These are phyloP conservation scores for Pentalonia nigronervosa DNA, from an alignment of 1,140 invertebrate species.

Conservation along the genomic window DNA sequence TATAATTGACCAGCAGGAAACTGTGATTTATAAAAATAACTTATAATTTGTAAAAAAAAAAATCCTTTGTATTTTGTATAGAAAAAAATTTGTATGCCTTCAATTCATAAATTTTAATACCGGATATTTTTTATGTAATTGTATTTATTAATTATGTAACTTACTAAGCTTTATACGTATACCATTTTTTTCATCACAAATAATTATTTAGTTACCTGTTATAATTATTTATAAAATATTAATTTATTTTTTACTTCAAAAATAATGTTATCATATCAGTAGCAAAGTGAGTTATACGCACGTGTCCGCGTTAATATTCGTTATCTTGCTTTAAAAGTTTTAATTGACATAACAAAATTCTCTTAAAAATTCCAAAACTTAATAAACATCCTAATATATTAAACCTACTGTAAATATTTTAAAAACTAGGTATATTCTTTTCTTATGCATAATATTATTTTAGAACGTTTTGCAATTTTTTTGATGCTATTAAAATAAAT, in stretches of 20 bases:
- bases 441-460: neutral
- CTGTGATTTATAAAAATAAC: neutral
- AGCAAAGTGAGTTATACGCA: neutral
- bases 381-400: neutral
- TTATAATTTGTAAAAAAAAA: neutral
- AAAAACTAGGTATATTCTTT: neutral
- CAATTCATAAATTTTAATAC: neutral
- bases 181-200: neutral
- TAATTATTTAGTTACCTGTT: neutral
- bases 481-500: neutral
- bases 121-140: neutral
- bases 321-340: constrained; percentile 28
- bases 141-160: neutral
- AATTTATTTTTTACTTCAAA: constrained; percentile 1
- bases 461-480: neutral
- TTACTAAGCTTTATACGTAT: neutral
- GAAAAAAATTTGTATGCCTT: neutral
- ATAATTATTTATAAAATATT: neutral
- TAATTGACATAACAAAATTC: constrained; percentile 30
- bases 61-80: neutral
- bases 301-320: neutral
- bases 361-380: constrained; percentile 2
- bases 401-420: neutral
- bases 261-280: constrained; percentile 10
- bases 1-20: neutral